A percentile compares a stretch with the other conserved stretches of the same genome.
phyloP scores from a whole-genome alignment of 23 tunicate genomes.

The Halocynthia aurantium region DNA sequence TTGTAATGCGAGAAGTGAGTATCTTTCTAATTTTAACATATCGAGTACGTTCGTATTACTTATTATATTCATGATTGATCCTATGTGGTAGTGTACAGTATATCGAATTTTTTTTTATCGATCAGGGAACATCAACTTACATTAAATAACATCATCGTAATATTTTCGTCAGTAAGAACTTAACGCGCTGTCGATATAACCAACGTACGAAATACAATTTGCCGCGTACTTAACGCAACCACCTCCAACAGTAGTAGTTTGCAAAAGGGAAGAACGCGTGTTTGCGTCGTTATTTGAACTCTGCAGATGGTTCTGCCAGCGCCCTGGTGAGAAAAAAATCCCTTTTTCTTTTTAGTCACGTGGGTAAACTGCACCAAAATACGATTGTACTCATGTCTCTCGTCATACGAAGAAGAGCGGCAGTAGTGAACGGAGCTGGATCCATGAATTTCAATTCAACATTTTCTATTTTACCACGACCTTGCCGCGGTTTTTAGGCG shows the following conservation, averaged over 20 bases:
- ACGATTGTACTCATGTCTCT: constrained; percentile 9
- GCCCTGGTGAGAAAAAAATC: not conserved
- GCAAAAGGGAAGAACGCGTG: not conserved
- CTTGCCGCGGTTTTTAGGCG: not conserved
- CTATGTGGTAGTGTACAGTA: no score
- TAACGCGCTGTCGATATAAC: not conserved
- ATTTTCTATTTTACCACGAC: no score
- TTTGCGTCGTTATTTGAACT: not conserved
- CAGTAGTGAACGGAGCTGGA: not conserved
- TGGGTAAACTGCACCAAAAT: constrained; percentile 1
- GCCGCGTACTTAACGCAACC: not conserved
- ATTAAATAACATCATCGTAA: no score
- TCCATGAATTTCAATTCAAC: no score
- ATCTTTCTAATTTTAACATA: no score
- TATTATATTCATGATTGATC: no score
- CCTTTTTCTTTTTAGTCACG: not conserved
- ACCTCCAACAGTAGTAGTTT: not conserved
- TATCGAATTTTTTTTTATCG: no score
- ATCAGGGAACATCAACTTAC: no score
- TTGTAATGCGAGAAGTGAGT: no score
- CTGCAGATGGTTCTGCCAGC: not conserved
- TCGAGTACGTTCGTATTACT: no score
- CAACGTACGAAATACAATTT: not conserved
- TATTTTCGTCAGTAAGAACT: no score
- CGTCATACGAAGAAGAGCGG: constrained; percentile 9